Base-by-base conservation (phyloP, 1,140 invertebrate species). In the Geopemphigus sp. region DNA sequence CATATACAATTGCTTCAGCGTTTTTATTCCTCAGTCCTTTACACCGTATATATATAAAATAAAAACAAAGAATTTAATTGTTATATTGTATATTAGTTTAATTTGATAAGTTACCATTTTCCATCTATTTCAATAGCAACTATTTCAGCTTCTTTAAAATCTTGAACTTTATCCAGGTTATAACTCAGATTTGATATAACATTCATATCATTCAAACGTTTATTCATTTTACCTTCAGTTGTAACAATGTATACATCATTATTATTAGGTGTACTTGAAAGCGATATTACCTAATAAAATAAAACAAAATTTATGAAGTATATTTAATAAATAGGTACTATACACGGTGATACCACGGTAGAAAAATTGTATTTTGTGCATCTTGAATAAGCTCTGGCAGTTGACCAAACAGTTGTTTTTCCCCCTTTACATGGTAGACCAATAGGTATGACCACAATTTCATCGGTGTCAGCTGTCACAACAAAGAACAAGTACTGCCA, bases 41-140 rank as follows among this genome's bases (percentile, higher is more conserved):
- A 8, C 32, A 39, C 32, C 8, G 32, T 39, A 39, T 39, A 39
- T 39, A 39, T 8, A 39, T 39, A 39, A n/a, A 3, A 39, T 39
- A 39, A 4, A 39, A 39, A 39, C 8, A 32, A 63, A 8, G 17
- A 32, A 63, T 32, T n/a, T n/a, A 29, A 15, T 29, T 14, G 12
- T 61, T 61, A 19, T 29, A 15, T 26, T 61, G 1, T 29, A 2
- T 19, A 29, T 14, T 14, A 29, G 3, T 61, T 61, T 22, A 39
- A 50, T 11, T 10, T 15, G 57, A 14, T 39, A 74, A 50, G 17
- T 78, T 50, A 78, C 74, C 74, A 78, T 61, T 78, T n/a, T 2
- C 45, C 57, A 50, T 78, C 45, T 29, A 78, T 63, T 61, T 78
- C 22, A 54, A 78, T 57, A 47, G 57, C 74, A 24, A 78, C 74